These are phyloP conservation scores for Amiota communis DNA, from an alignment of 2,888 invertebrate genomes.

Conservation along the genomic window DNA sequence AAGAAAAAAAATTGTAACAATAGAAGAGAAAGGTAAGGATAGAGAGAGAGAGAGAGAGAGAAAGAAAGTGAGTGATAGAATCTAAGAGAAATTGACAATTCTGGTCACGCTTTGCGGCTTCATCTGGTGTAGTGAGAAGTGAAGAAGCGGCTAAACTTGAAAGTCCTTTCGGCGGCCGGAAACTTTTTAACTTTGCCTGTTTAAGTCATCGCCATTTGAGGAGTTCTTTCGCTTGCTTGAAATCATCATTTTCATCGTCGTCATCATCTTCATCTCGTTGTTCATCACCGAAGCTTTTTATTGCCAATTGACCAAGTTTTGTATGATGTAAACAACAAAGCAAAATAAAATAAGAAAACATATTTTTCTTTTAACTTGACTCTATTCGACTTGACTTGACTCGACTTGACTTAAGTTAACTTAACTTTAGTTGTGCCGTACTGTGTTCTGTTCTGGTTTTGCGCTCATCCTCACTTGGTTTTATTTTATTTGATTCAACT, in stretches of 20 bases:
- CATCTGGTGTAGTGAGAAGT: too few species aligned
- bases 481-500: background rate
- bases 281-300: conserved; percentile 48
- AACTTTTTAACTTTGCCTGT: background rate
- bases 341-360: background rate
- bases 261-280: background rate
- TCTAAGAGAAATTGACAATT: conserved; percentile 45
- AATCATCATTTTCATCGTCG: background rate
- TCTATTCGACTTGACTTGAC: background rate
- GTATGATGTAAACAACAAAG: conserved; percentile 42
- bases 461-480: background rate
- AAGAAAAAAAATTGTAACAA: background rate
- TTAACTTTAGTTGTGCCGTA: too few species aligned
- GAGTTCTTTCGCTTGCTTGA: background rate
- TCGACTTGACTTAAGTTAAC: background rate
- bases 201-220: background rate
- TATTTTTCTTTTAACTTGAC: background rate
- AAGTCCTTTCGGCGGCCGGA: conserved; percentile 52
- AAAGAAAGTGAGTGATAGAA: too few species aligned
- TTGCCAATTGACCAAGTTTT: conserved; percentile 66
- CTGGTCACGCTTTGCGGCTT: conserved; percentile 55
- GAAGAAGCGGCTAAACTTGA: conserved; percentile 35
- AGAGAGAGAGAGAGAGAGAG: too few species aligned
- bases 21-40: background rate
- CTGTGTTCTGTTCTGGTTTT: too few species aligned